These are phyloP conservation scores for Apistogramma diplotaenia DNA, from an alignment of 2,113 vertebrate genomes.

Conservation along the genomic window DNA sequence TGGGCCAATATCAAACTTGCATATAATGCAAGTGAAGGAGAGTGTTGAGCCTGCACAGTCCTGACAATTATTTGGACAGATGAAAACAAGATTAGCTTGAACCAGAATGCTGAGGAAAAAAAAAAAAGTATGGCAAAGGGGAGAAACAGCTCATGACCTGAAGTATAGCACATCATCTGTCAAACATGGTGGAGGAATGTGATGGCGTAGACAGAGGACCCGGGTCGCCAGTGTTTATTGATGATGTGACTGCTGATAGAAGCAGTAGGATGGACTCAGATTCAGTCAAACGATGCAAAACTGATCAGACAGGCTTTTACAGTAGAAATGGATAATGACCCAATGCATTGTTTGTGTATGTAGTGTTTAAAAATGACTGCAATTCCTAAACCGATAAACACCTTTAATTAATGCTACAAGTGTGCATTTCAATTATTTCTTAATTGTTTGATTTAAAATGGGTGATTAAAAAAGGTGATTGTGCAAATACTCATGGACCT, in stretches of 20 bases:
- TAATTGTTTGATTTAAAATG: background rate
- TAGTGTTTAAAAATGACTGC: background rate
- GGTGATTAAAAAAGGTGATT: background rate
- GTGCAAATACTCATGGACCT: background rate
- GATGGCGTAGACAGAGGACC: background rate
- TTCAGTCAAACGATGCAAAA: background rate
- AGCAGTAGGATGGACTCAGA: background rate
- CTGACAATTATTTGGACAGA: background rate
- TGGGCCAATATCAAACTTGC: no score
- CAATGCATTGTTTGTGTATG: no score
- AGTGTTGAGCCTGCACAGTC: background rate
- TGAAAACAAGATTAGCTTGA: background rate
- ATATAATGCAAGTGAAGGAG: no score
- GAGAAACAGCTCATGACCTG: background rate
- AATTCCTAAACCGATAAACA: background rate
- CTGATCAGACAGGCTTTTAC: no score
- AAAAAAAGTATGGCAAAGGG: rapidly evolving
- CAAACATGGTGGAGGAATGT: background rate
- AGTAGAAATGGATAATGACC: no score
- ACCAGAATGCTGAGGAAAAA: background rate
- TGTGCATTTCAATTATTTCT: background rate
- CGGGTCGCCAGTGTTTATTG: background rate
- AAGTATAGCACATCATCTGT: background rate
- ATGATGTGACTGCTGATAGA: background rate
- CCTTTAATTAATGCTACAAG: background rate